Base-by-base conservation (phyloP, 2,888 invertebrate species). In the Drymonia ruficornis region DNA sequence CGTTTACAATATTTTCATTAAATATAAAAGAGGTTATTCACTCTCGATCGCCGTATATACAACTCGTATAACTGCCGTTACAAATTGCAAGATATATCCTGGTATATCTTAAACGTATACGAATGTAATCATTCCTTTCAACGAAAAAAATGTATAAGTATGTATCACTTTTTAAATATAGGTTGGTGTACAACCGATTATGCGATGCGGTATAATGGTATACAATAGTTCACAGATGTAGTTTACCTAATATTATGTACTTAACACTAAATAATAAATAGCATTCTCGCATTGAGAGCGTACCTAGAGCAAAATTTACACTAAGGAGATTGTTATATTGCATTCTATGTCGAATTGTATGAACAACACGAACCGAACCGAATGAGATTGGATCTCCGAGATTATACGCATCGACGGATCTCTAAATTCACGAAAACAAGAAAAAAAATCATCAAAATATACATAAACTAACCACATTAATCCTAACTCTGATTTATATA, bases 41-140 rank as follows among this genome's bases (percentile, higher is more conserved):
- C 89, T 89, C 90, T 76, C 79, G 76, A 86, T 83, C 86, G 80
- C 84, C 90, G 89, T 92, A 91, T 90, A 87, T 90, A 89, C 89
- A 91, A 72, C 61, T 91, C 92, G 92, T 92, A 92, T 92, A 91
- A 76, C 89, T 87, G 90, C 80, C 75, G 87, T 88, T 87, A 84
- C 83, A 87, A 75, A 81, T 80, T 90, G 90, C 89, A 91, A 91
- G 92, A 91, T 84, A 84, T 76, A 77, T 81, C 80, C 78, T 75
- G 74, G 78, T 83, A 88, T 80, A 86, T 80, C 74, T 81, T 89
- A 95, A 94, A 95, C 95, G 95, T 95, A 95, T 96, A 96, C 95
- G 94, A 94, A 94, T 95, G 94, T 95, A 93, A 89, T 87, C 78
- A 86, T 84, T 84, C 85, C 90, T 89, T 90, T 89, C 80, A 89